Evolutionary conservation across 1,140 invertebrate genomes (phyloP).

Genomic region (Idris sp.): DNA sequence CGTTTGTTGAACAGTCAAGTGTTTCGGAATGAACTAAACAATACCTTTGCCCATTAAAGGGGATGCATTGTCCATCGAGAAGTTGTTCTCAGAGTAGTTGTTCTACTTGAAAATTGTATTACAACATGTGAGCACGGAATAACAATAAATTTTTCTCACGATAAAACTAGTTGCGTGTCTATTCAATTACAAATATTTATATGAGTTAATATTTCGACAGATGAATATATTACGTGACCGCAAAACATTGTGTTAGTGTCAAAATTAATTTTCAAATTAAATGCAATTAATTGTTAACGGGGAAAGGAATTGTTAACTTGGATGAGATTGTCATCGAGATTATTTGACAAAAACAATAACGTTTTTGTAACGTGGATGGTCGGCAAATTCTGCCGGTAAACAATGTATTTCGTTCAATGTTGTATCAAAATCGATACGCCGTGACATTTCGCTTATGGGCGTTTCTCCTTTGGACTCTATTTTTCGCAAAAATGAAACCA

Average conservation of each 20-base stretch:
- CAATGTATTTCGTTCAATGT: conserved; percentile 27
- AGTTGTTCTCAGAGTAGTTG: conserved; percentile 39
- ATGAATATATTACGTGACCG: no score
- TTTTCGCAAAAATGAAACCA: conserved; percentile 3
- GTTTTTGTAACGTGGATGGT: conserved; percentile 10
- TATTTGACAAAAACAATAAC: conserved; percentile 22
- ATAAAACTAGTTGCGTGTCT: conserved; percentile 32
- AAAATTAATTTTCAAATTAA: conserved; percentile 36
- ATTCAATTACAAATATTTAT: conserved; percentile 44
- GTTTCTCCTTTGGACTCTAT: not conserved
- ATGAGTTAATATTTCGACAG: conserved; percentile 28
- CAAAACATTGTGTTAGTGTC: conserved; percentile 6
- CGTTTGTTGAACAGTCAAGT: conserved; percentile 56
- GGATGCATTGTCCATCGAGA: conserved; percentile 53
- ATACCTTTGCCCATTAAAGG: conserved; percentile 45
- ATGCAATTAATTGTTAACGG: conserved; percentile 24
- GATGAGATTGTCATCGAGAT: conserved; percentile 15
- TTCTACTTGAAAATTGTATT: conserved; percentile 57
- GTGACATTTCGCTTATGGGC: conserved; percentile 1
- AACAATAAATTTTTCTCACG: conserved; percentile 30
- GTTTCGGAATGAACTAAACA: conserved; percentile 50
- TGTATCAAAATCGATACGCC: conserved; percentile 31
- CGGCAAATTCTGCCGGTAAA: conserved; percentile 16
- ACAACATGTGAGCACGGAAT: conserved; percentile 41
- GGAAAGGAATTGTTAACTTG: not conserved